Percentiles rank a stretch among this genome's conserved stretches.
Evolutionary conservation across 2,113 vertebrate genomes (phyloP).

Genomic region (Mobula hypostoma): DNA sequence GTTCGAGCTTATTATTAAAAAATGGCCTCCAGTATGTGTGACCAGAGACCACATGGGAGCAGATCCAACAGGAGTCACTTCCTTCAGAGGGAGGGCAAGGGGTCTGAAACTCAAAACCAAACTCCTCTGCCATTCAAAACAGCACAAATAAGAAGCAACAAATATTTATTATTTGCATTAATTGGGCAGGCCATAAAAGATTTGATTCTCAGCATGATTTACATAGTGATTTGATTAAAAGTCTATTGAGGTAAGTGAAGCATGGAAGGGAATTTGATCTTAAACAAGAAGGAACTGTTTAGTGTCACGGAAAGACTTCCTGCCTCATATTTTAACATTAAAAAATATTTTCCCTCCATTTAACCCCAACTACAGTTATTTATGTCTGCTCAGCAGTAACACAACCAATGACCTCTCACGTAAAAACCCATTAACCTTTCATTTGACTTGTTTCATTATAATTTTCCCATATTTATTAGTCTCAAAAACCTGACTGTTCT

Average conservation of each 20-base stretch:
- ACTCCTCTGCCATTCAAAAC: neutral
- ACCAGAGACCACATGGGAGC: neutral
- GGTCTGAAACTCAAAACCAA: neutral
- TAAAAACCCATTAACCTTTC: neutral
- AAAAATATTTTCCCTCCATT: neutral
- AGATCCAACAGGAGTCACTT: neutral
- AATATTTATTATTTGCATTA: neutral
- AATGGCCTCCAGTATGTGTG: neutral
- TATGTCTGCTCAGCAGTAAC: neutral
- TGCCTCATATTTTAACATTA: neutral
- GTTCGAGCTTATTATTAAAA: neutral
- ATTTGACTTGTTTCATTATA: neutral
- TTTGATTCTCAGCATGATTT: neutral
- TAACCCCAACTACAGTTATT: neutral
- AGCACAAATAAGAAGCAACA: neutral
- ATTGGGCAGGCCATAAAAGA: neutral
- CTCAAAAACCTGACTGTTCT: neutral
- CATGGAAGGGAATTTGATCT: neutral
- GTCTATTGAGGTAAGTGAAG: neutral
- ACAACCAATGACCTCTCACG: neutral
- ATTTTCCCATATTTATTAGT: neutral
- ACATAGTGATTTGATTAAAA: constrained; percentile 17
- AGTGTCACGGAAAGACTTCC: neutral
- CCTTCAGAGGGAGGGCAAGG: neutral
- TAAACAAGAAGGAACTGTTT: neutral